Conservation (phyloP, 2,797 vertebrate genomes). For the Pipistrellus pygmaeus region DNA sequence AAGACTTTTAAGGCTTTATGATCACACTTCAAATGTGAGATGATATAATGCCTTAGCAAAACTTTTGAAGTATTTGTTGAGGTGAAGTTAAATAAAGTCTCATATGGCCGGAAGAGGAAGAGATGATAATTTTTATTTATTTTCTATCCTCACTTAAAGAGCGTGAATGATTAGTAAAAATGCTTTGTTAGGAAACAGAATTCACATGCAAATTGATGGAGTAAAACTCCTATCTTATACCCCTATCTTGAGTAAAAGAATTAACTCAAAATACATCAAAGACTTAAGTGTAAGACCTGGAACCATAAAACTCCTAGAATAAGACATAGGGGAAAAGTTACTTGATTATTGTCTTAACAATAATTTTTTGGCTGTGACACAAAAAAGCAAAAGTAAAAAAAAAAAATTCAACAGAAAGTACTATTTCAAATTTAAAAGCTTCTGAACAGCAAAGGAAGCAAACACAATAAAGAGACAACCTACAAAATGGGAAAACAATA, state of each 20-base stretch:
- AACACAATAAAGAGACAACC: neutral
- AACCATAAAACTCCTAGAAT: neutral
- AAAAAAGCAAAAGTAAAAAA: neutral
- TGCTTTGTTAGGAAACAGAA: neutral
- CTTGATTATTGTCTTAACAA: neutral
- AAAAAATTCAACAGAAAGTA: neutral
- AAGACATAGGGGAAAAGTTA: neutral
- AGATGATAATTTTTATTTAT: neutral
- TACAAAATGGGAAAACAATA: neutral
- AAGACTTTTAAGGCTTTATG: neutral
- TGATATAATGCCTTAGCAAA: neutral
- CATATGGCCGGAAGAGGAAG: neutral
- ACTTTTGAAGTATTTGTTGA: neutral
- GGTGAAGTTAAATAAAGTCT: neutral
- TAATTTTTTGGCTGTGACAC: neutral
- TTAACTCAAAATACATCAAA: neutral
- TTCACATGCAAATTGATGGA: neutral
- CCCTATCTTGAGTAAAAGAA: neutral
- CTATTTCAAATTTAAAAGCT: neutral
- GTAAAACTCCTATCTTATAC: neutral
- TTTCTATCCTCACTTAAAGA: neutral
- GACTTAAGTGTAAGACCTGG: neutral
- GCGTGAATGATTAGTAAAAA: neutral
- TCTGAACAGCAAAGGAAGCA: neutral
- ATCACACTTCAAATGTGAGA: neutral